phyloP scores from a whole-genome alignment of 2,888 invertebrate species.

The Altica lythri region DNA sequence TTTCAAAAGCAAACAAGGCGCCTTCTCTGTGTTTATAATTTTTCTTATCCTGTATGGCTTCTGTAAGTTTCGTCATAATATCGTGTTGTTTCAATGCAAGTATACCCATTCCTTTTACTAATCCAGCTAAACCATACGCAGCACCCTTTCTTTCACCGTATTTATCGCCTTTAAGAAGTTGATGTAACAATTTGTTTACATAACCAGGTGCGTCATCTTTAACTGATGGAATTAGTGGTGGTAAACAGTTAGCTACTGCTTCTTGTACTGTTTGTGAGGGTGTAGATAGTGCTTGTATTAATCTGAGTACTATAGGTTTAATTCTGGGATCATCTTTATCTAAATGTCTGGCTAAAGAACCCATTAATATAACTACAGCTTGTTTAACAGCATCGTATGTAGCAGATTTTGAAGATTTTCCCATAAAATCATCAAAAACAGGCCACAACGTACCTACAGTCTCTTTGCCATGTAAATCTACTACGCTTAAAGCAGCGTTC shows the following conservation, averaged over 20 bases:
- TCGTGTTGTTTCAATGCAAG: constrained; percentile 92
- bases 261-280: constrained; percentile 97
- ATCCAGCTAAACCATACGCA: constrained; percentile 95
- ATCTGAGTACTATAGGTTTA: constrained; percentile 89
- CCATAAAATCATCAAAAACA: constrained; percentile 91
- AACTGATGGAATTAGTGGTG: constrained; percentile 90
- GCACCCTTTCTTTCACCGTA: constrained; percentile 95
- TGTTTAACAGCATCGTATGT: constrained; percentile 92
- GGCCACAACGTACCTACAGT: constrained; percentile 79
- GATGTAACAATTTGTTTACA: constrained; percentile 83
- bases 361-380: constrained; percentile 96
- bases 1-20: constrained; percentile 96
- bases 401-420: constrained; percentile 88
- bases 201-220: constrained; percentile 88
- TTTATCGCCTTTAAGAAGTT: constrained; percentile 86
- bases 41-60: constrained; percentile 96
- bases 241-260: constrained; percentile 94
- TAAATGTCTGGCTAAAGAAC: constrained; percentile 94
- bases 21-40: constrained; percentile 93
- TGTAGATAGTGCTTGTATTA: constrained; percentile 90
- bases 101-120: constrained; percentile 96
- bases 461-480: constrained; percentile 90
- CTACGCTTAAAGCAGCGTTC: constrained; percentile 87
- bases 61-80: constrained; percentile 91
- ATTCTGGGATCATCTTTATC: constrained; percentile 87